Base-by-base conservation (phyloP, 2,888 invertebrate species). In the Julus scandinavius region DNA sequence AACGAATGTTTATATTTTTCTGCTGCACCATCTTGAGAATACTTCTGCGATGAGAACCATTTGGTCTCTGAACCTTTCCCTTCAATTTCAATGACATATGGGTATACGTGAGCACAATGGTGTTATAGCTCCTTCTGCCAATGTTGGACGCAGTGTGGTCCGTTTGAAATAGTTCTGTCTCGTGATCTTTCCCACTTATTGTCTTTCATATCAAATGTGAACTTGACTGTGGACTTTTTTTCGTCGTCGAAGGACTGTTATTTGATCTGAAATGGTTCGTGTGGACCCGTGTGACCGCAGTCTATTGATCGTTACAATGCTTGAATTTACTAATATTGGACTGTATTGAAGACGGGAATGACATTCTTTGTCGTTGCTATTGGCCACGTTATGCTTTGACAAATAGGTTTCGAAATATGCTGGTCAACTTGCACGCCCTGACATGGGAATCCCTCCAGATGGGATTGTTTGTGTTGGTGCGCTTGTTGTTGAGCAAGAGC, bases 321-420 rank as follows among this genome's bases (percentile, higher is more conserved):
- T 80, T 40, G 80, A 80, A 80, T 80, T 80, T 80, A 80, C 80
- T 80, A 80, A 80, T 80, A 80, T 80, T 80, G 80, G 80, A 80
- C 38, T 80, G 80, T 80, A 80, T 80, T 80, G 80, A 80, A 38
- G 80, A 38, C 15, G 15, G 80, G 38, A 80, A 80, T 80, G 38
- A 38, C 38, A 80, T 80, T 38, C 80, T 80, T 80, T 80, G 80
- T 80, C 80, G 80, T 80, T 80, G 80, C 80, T 80, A 80, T 80
- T 80, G 80, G 80, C 80, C 80, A 80, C 80, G 80, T 80, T 80
- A 80, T 38, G 80, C 80, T 80, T 29, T 80, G 80, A 80, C 80
- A 80, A 80, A 80, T 80, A n/a, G 80, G 80, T 80, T 15, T 80
- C 38, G 15, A 80, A 80, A 80, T 80, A 13, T 38, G 15, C 38